A percentile compares a stretch with the other conserved stretches of the same genome.
Conservation (phyloP, 2,113 vertebrate species). For the Falco punctatus region DNA sequence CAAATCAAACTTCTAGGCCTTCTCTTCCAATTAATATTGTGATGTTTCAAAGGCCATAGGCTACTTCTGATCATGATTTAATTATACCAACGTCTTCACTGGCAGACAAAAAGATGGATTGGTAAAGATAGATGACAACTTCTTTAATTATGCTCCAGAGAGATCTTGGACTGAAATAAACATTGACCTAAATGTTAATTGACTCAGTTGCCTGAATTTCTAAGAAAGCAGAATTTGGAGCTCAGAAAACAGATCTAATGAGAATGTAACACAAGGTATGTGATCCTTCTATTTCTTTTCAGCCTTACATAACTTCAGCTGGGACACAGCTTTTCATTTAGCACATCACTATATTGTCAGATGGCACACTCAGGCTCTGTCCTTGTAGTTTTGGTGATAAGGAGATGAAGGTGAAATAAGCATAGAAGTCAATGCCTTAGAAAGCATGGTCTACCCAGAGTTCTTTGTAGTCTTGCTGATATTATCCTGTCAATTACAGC, state of each 20-base stretch:
- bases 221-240: background rate
- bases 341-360: fast-evolving
- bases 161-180: background rate
- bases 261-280: background rate
- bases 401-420: background rate
- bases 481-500: background rate
- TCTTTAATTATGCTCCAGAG: background rate
- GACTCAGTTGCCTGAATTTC: background rate
- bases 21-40: background rate
- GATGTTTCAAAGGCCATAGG: background rate
- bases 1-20: background rate
- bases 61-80: background rate
- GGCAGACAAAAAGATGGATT: background rate
- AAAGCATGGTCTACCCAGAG: background rate
- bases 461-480: background rate
- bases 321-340: background rate
- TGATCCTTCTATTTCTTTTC: background rate
- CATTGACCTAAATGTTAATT: conserved; percentile 12
- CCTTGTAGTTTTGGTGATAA: background rate
- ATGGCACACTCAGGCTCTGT: background rate
- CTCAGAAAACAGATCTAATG: background rate
- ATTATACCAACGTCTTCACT: background rate
- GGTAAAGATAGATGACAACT: background rate
- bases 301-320: background rate
- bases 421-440: background rate